Percentiles rank a stretch among this genome's conserved stretches.
Conservation (phyloP, 2,888 invertebrate genomes). For the Gisinianus flammeolus region DNA sequence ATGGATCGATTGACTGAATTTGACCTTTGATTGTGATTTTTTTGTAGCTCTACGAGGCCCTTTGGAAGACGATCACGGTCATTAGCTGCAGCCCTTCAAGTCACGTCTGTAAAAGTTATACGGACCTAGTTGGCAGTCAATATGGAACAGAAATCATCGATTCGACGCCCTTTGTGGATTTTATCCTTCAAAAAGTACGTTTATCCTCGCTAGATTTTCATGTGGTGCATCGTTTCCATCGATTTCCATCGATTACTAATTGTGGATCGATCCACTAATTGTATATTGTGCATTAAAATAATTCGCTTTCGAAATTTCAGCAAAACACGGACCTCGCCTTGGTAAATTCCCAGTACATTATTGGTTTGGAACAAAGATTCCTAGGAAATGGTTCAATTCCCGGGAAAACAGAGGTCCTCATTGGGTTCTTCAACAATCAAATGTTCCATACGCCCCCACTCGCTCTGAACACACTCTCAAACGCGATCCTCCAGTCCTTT, state of each 20-base stretch:
- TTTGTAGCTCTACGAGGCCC: conserved; percentile 52
- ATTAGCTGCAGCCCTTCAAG: conserved; percentile 44
- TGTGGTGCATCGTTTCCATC: too few relatives aligned
- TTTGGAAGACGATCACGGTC: conserved; percentile 52
- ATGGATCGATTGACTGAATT: not conserved
- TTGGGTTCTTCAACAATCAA: conserved; percentile 72
- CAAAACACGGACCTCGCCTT: conserved; percentile 35
- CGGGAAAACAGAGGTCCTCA: not conserved
- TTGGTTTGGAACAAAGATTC: conserved; percentile 51
- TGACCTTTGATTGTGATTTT: not conserved
- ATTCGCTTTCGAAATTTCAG: too few relatives aligned
- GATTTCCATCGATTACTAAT: too few relatives aligned
- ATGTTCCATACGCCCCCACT: conserved; percentile 76
- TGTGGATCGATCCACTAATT: too few relatives aligned
- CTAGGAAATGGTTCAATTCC: too few relatives aligned
- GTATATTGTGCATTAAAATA: too few relatives aligned
- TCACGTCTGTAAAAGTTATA: conserved; percentile 48
- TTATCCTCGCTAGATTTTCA: too few relatives aligned
- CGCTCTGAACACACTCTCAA: conserved; percentile 70
- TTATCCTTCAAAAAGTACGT: conserved; percentile 46
- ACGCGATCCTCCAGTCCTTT: conserved; percentile 67
- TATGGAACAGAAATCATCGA: conserved; percentile 42
- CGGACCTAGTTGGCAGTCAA: conserved; percentile 39
- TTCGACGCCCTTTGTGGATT: conserved; percentile 46
- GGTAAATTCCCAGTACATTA: conserved; percentile 51